These are phyloP conservation scores for Puffinus mauretanicus DNA, from an alignment of 2,113 vertebrate species.

Conservation along the genomic window DNA sequence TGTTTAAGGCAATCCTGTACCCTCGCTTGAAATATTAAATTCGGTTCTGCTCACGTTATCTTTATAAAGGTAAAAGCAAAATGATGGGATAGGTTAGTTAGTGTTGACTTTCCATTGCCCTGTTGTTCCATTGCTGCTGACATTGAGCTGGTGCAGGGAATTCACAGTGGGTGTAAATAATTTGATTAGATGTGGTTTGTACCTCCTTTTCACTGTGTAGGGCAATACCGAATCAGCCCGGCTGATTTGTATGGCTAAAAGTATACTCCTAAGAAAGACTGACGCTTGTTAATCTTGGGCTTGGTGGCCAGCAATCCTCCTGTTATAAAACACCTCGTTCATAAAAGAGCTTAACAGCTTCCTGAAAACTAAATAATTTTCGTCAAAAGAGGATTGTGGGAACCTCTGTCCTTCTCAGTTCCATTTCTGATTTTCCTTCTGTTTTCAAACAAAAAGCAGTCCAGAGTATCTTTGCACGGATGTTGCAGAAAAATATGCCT, in stretches of 20 bases:
- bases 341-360: not conserved
- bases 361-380: not conserved
- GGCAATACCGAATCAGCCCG: not conserved
- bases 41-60: rapidly evolving
- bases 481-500: rapidly evolving
- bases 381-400: not conserved
- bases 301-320: not conserved
- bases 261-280: not conserved
- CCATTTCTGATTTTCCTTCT: not conserved
- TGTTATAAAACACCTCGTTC: not conserved
- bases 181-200: not conserved
- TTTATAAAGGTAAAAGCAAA: not conserved
- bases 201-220: not conserved
- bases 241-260: not conserved
- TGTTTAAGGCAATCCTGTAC: not conserved
- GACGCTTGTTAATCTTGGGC: not conserved
- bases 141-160: not conserved
- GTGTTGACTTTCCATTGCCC: not conserved
- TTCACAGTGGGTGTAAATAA: not conserved
- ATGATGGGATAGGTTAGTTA: not conserved
- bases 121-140: not conserved
- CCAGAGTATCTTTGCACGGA: not conserved
- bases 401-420: not conserved
- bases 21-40: not conserved
- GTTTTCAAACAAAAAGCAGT: not conserved